Percentiles rank a stretch among this genome's conserved stretches.
Evolutionary conservation across 2,888 invertebrate genomes (phyloP).

Genomic region (Plemyria rubiginata): DNA sequence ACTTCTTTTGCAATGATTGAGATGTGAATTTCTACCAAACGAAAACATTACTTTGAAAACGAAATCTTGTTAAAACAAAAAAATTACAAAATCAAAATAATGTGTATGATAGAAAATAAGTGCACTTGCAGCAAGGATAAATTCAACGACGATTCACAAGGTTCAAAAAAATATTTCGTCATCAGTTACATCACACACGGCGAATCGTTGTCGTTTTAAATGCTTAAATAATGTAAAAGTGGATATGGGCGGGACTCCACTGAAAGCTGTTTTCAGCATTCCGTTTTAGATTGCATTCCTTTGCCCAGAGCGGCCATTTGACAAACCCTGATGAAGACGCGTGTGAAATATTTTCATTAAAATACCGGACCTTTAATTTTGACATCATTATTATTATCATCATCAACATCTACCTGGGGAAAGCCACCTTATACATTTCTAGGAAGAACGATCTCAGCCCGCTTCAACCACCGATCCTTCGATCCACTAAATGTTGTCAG

Average conservation of each 20-base stretch:
- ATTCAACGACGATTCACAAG: neutral
- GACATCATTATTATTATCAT: neutral
- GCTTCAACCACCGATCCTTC: too few species aligned
- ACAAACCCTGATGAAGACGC: constrained; percentile 50
- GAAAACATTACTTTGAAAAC: too few species aligned
- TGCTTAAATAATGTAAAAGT: constrained; percentile 29
- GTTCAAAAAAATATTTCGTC: neutral
- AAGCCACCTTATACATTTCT: too few species aligned
- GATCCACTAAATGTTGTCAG: too few species aligned
- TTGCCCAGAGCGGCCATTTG: constrained; percentile 42
- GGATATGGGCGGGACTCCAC: constrained; percentile 19
- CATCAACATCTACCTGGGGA: too few species aligned
- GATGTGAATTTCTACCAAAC: too few species aligned
- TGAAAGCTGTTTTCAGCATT: constrained; percentile 63
- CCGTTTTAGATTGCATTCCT: constrained; percentile 80
- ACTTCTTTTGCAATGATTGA: too few species aligned
- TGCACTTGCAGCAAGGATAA: too few species aligned
- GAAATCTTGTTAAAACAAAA: too few species aligned
- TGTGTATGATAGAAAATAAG: too few species aligned
- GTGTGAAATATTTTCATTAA: constrained; percentile 12
- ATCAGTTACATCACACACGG: constrained; percentile 4
- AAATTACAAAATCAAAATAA: too few species aligned
- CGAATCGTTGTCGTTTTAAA: constrained; percentile 40
- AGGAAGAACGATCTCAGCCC: too few species aligned
- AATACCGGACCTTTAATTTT: constrained; percentile 1